Evolutionary conservation across 2,797 vertebrate species (phyloP).

Genomic region (Spinibarbus caldwelli): DNA sequence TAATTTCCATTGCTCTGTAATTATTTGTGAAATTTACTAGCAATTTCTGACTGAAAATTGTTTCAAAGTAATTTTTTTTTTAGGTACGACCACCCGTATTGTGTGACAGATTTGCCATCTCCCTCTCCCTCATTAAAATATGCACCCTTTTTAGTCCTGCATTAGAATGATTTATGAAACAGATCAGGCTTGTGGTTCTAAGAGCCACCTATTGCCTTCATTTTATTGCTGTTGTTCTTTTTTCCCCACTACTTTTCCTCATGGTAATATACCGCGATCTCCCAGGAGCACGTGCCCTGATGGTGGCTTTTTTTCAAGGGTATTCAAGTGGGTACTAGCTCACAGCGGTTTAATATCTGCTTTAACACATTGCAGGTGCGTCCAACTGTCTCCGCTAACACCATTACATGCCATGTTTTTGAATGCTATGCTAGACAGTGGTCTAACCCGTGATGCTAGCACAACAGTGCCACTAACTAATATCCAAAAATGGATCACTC

Average conservation of each 20-base stretch:
- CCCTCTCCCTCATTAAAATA: slow-evolving; percentile 71
- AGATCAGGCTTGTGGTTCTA: slow-evolving; percentile 65
- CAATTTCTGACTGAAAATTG: neutral
- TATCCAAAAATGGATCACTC: slow-evolving; percentile 47
- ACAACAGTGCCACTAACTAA: slow-evolving; percentile 48
- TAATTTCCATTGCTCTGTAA: neutral
- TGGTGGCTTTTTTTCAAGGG: slow-evolving; percentile 74
- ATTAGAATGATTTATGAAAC: slow-evolving; percentile 81
- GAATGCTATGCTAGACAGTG: slow-evolving; percentile 20
- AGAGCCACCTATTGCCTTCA: slow-evolving; percentile 73
- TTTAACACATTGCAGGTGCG: slow-evolving; percentile 23
- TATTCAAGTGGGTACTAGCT: slow-evolving; percentile 64
- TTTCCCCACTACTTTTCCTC: slow-evolving; percentile 59
- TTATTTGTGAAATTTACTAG: neutral
- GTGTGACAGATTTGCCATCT: slow-evolving; percentile 40
- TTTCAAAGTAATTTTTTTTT: neutral
- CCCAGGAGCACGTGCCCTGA: slow-evolving; percentile 69
- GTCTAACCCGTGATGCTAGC: slow-evolving; percentile 10
- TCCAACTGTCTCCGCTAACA: slow-evolving; percentile 32
- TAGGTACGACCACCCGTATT: neutral
- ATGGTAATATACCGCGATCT: slow-evolving; percentile 73
- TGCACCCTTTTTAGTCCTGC: slow-evolving; percentile 75
- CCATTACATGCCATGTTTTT: slow-evolving; percentile 5
- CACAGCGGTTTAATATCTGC: slow-evolving; percentile 58
- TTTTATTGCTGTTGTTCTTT: slow-evolving; percentile 78